Evolutionary conservation across 2,888 invertebrate genomes (phyloP).

Genomic region (Ormyrus pomaceus): DNA sequence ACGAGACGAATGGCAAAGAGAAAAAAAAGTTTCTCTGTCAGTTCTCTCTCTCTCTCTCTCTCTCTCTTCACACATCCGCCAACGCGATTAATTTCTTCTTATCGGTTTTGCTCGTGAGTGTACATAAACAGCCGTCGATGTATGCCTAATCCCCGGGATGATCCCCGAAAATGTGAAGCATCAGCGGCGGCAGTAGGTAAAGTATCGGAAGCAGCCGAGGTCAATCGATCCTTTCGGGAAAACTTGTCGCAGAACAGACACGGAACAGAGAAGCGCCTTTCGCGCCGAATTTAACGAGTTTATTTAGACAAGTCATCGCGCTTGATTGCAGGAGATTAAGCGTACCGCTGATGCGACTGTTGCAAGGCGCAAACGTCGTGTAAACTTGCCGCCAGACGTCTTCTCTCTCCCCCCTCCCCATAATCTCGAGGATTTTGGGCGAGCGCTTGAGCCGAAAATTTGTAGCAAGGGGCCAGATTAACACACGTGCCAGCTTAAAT

Average conservation of each 20-base stretch:
- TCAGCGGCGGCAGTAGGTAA: too few species aligned
- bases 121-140: conserved; percentile 27
- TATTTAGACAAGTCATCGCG: conserved; percentile 50
- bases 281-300: conserved; percentile 38
- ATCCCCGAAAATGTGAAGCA: not conserved
- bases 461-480: conserved; percentile 19
- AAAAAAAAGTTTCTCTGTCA: not conserved
- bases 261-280: not conserved
- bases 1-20: not conserved
- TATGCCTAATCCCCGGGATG: conserved; percentile 10
- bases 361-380: not conserved
- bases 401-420: conserved; percentile 32
- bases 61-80: not conserved
- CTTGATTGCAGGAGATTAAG: conserved; percentile 42
- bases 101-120: conserved; percentile 27
- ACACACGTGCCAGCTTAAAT: conserved; percentile 22
- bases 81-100: conserved; percentile 49
- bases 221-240: conserved; percentile 15
- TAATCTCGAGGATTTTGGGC: conserved; percentile 59
- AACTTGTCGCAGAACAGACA: not conserved
- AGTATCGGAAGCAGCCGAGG: not conserved
- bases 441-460: conserved; percentile 39
- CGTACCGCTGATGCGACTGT: not conserved
- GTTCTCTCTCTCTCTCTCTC: too few species aligned
- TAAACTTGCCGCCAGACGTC: conserved; percentile 17